Evolutionary conservation across 2,797 vertebrate genomes (phyloP), one percentile per base, ranked within the genome.

Genomic region (Echeneis naucrates): DNA sequence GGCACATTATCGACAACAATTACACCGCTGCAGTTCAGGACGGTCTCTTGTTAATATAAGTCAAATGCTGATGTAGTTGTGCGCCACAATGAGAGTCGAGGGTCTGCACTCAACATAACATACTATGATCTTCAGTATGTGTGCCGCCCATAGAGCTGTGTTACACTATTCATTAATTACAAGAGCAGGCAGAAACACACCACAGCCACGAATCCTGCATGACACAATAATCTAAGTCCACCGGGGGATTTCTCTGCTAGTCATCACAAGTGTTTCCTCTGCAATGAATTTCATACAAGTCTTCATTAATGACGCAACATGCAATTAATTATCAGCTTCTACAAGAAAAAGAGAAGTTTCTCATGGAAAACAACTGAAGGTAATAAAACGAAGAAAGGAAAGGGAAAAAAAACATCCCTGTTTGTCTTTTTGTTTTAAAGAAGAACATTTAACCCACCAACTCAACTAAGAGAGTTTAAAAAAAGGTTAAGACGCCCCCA

Each of bases 1-100:
- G 2, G 16, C n/a, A 30, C 32, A 12, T 72, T 60, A 63, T 12
- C 17, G 71, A 69, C 70, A 64, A 67, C 75, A 73, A 63, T 77
- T 59, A 56, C 50, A 11, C 55, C 3, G 33, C 44, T 44, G 2
- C 51, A 50, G 44, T n/a, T 50, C 57, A 38, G 32, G 0, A 0
- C 51, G 26, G 24, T 48, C 27, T 27, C 44, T 66, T 50, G 8
- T 56, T 11, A 11, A 27, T 59, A 21, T 55, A 33, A 69, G 47
- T 24, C 52, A 27, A 42, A 60, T 35, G 23, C 13, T 21, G 52
- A 71, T 57, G 32, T 44, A 44, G 32, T 10, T 58, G 40, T 26
- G 16, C 21, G 6, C 13, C 48, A 42, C 52, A 52, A 13, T 16
- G 9, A 38, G 16, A 55, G 27, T 12, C 40, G 23, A 62, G 16